phyloP scores from a whole-genome alignment of 1,140 invertebrate species.

The Pantala flavescens region DNA sequence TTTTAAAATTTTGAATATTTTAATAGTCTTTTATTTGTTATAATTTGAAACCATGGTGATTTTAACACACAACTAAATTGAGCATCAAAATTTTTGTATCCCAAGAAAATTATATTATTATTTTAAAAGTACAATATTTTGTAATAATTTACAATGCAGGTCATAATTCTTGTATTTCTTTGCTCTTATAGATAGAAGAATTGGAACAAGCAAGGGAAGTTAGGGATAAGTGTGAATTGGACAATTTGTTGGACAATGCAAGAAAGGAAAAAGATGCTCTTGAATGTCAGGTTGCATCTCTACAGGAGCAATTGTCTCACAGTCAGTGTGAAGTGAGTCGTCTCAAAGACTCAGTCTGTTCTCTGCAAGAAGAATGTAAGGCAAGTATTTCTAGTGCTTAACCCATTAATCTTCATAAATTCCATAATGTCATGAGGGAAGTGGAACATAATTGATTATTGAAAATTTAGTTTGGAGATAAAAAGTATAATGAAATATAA shows the following conservation, averaged over 20 bases:
- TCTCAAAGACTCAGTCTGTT: conserved; percentile 57
- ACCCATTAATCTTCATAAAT: not conserved
- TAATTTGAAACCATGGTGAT: too few species aligned
- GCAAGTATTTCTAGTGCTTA: conserved; percentile 33
- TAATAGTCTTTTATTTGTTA: too few species aligned
- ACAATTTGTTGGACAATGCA: conserved; percentile 58
- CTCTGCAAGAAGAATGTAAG: conserved; percentile 67
- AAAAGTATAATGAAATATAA: too few species aligned
- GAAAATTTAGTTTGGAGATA: too few species aligned
- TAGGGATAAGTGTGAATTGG: conserved; percentile 52
- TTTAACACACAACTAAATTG: too few species aligned
- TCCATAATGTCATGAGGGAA: too few species aligned
- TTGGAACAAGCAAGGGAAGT: conserved; percentile 47
- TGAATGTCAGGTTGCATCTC: conserved; percentile 54
- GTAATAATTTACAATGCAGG: not conserved
- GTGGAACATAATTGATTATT: too few species aligned
- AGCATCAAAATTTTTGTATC: too few species aligned
- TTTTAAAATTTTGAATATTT: too few species aligned
- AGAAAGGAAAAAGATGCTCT: conserved; percentile 56
- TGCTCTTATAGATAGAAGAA: conserved; percentile 38
- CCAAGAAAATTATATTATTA: too few species aligned
- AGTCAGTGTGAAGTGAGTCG: conserved; percentile 64
- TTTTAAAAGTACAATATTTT: too few species aligned
- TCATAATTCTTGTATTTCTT: not conserved
- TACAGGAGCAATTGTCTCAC: conserved; percentile 65